Evolutionary conservation across 1,140 invertebrate species (phyloP).

Genomic region (Apolygus lucorum): DNA sequence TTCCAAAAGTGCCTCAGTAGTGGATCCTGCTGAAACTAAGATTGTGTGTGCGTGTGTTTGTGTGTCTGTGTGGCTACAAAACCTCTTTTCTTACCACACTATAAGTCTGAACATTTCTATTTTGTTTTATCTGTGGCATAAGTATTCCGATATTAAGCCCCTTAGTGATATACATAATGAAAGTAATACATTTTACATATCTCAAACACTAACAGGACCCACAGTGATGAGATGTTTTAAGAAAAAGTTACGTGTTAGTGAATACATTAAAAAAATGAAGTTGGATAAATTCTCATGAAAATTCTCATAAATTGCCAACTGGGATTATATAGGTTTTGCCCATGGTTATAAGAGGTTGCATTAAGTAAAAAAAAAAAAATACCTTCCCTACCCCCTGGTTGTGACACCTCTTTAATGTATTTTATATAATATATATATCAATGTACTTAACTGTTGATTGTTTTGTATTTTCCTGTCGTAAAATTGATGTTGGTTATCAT

Average conservation of each 20-base stretch:
- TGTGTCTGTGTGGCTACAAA: slow-evolving; percentile 28
- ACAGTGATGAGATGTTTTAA: neutral
- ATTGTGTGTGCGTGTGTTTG: slow-evolving; percentile 27
- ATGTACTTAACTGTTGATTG: slow-evolving; percentile 29
- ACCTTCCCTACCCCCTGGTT: slow-evolving; percentile 21
- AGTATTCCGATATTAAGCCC: slow-evolving; percentile 2
- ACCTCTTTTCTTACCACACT: slow-evolving; percentile 28
- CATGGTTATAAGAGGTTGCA: neutral
- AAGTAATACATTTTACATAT: slow-evolving; percentile 17
- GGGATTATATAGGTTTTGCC: slow-evolving; percentile 14
- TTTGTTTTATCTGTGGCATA: slow-evolving; percentile 22
- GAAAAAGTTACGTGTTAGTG: neutral
- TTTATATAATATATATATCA: slow-evolving; percentile 3
- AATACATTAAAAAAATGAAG: neutral
- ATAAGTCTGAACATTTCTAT: slow-evolving; percentile 27
- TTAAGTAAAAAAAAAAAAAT: slow-evolving; percentile 1
- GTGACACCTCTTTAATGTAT: slow-evolving; percentile 22
- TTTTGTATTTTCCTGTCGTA: slow-evolving; percentile 28
- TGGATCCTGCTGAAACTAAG: slow-evolving; percentile 27
- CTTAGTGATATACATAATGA: slow-evolving; percentile 2
- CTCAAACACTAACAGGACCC: slow-evolving; percentile 8
- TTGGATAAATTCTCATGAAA: slow-evolving; percentile 16
- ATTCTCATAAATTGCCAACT: slow-evolving; percentile 9
- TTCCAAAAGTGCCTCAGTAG: slow-evolving; percentile 35
- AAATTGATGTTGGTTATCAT: slow-evolving; percentile 26